Evolutionary conservation across 1,140 invertebrate species (phyloP).

Genomic region (Whitmania pigra): DNA sequence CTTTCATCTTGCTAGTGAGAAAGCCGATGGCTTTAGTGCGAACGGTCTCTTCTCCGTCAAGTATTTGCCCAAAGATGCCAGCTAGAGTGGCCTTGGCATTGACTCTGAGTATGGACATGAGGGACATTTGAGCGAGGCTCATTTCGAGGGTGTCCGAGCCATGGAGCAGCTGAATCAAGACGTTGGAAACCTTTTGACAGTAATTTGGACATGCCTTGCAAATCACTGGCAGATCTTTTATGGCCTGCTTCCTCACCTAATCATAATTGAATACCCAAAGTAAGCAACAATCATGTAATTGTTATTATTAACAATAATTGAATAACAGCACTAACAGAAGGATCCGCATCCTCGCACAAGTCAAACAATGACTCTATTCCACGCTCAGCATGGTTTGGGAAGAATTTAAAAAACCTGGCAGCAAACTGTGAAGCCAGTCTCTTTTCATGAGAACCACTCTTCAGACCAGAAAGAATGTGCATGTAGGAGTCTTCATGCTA

Average conservation of each 20-base stretch:
- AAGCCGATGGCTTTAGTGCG: conserved; percentile 79
- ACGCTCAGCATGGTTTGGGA: conserved; percentile 66
- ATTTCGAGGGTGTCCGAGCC: conserved; percentile 49
- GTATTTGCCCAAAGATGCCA: conserved; percentile 74
- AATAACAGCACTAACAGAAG: conserved; percentile 54
- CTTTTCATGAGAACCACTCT: conserved; percentile 64
- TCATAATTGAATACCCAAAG: not conserved
- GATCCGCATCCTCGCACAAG: conserved; percentile 87
- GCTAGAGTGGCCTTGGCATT: conserved; percentile 51
- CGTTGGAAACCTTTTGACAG: conserved; percentile 74
- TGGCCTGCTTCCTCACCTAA: conserved; percentile 80
- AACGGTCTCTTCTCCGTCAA: conserved; percentile 54
- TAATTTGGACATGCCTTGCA: conserved; percentile 68
- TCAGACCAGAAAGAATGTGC: conserved; percentile 57
- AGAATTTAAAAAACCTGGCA: conserved; percentile 80
- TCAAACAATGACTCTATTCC: conserved; percentile 83
- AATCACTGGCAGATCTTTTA: conserved; percentile 75
- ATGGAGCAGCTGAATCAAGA: conserved; percentile 74
- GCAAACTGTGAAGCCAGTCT: conserved; percentile 86
- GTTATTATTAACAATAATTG: not conserved
- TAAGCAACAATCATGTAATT: conserved; percentile 2
- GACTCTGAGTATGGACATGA: conserved; percentile 33
- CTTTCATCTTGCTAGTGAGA: conserved; percentile 65
- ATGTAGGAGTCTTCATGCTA: conserved; percentile 78
- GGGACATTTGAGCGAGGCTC: conserved; percentile 35